phyloP scores from a whole-genome alignment of 2,888 invertebrate genomes.

The Cynaeus angustus region DNA sequence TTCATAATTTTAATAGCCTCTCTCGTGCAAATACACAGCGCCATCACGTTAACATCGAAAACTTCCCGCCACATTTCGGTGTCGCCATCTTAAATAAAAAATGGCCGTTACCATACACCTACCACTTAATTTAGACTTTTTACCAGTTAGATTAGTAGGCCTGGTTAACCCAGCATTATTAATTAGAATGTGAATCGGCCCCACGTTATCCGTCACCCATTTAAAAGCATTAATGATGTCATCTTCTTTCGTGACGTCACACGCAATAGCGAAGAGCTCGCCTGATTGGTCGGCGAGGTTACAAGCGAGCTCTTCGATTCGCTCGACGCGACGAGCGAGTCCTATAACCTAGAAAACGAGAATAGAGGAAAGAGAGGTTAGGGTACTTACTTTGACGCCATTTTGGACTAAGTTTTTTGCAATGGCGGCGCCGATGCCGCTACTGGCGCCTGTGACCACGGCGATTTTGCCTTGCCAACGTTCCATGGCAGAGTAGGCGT shows the following conservation, averaged over 20 bases:
- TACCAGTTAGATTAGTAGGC: slow-evolving; percentile 53
- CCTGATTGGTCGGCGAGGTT: slow-evolving; percentile 53
- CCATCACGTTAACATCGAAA: slow-evolving; percentile 60
- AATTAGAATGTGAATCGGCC: slow-evolving; percentile 58
- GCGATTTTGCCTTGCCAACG: slow-evolving; percentile 38
- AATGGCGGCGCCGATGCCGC: slow-evolving; percentile 39
- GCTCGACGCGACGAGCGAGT: slow-evolving; percentile 57
- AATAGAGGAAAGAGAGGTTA: background rate
- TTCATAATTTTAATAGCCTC: slow-evolving; percentile 60
- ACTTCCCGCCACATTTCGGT: slow-evolving; percentile 58
- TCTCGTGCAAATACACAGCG: slow-evolving; percentile 58
- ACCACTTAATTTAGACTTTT: too few species aligned
- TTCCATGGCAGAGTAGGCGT: slow-evolving; percentile 18
- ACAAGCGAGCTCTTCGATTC: slow-evolving; percentile 55
- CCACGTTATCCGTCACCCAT: slow-evolving; percentile 58
- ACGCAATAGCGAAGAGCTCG: slow-evolving; percentile 54
- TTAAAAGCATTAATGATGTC: slow-evolving; percentile 58
- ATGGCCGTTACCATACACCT: too few species aligned
- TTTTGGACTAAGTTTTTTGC: slow-evolving; percentile 28
- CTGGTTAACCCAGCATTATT: slow-evolving; percentile 60
- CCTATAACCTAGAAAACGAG: slow-evolving; percentile 57
- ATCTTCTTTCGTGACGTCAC: slow-evolving; percentile 59
- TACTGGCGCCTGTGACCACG: slow-evolving; percentile 37
- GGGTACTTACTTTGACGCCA: slow-evolving; percentile 22
- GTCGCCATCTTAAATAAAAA: slow-evolving; percentile 52